Base-by-base conservation (phyloP, 2,888 invertebrate species). In the Argyresthia goedartella region DNA sequence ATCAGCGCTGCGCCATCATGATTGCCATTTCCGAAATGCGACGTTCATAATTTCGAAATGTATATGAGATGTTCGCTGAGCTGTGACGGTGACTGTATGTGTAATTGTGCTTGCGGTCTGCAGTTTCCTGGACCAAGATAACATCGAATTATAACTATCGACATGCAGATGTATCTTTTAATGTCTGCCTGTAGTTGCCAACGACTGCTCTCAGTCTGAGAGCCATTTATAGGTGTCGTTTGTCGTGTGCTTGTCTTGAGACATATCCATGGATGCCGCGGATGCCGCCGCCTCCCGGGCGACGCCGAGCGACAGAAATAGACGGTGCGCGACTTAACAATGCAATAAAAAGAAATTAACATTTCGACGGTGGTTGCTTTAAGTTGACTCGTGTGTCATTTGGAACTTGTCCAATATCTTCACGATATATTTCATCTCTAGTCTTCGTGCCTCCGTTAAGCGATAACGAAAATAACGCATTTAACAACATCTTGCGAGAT, bases 261-360 rank as follows among this genome's bases (percentile, higher is more conserved):
- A 67, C 70, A 73, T 76, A 76, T 73, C 78, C 73, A 74, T 76
- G 78, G 78, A 25, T 45, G 54, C 35, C 45, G 52, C n/a, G n/a
- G n/a, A 7, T 73, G 73, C 25, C 25, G 76, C 71, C 75, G 64
- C 60, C 60, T 78, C 81, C 81, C 80, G 81, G 80, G 76, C 81
- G 72, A 63, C 73, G 69, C 66, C 76, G 73, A 81, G 81, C 84
- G 73, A 76, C 85, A 56, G 64, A 85, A 85, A 85, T 85, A 85
- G 81, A 74, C 60, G 58, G 61, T 74, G 78, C 66, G 77, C 78
- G 76, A 71, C 82, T 84, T 84, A 82, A 86, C 85, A 86, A 86
- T 86, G 85, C 81, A 85, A 86, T 86, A 86, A 85, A 86, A 86
- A 86, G 85, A 85, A 84, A 84, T 84, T 74, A 82, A 85, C 81